These are phyloP conservation scores for Cossypha niveicapilla DNA, from an alignment of 2,797 vertebrate species.

Conservation along the genomic window DNA sequence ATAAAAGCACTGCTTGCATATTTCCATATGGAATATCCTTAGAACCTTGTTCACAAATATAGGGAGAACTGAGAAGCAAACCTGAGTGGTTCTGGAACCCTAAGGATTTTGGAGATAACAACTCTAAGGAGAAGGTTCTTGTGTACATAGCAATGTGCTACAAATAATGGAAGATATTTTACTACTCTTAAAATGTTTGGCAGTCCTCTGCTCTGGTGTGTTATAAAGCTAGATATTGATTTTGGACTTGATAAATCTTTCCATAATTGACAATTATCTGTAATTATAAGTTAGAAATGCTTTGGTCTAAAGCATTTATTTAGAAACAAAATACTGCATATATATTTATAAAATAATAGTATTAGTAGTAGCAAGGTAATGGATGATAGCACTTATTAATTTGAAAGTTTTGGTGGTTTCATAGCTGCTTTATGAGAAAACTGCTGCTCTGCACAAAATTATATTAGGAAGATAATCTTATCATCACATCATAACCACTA, in stretches of 20 bases:
- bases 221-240: neutral
- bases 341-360: neutral
- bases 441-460: neutral
- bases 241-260: neutral
- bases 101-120: conserved; percentile 26
- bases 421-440: neutral
- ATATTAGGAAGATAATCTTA: neutral
- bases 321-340: neutral
- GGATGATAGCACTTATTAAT: neutral
- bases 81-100: conserved; percentile 33
- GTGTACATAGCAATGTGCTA: neutral
- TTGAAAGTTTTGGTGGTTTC: neutral
- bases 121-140: neutral
- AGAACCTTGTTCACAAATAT: conserved; percentile 53
- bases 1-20: conserved; percentile 66
- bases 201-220: neutral
- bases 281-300: neutral
- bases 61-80: conserved; percentile 46
- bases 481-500: neutral
- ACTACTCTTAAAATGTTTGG: neutral
- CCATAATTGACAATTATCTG: neutral
- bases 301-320: neutral
- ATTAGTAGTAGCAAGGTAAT: neutral
- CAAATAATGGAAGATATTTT: neutral
- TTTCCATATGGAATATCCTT: conserved; percentile 42